phyloP scores from a whole-genome alignment of 2,797 vertebrate species.

The Acrossocheilus wenchowensis region DNA sequence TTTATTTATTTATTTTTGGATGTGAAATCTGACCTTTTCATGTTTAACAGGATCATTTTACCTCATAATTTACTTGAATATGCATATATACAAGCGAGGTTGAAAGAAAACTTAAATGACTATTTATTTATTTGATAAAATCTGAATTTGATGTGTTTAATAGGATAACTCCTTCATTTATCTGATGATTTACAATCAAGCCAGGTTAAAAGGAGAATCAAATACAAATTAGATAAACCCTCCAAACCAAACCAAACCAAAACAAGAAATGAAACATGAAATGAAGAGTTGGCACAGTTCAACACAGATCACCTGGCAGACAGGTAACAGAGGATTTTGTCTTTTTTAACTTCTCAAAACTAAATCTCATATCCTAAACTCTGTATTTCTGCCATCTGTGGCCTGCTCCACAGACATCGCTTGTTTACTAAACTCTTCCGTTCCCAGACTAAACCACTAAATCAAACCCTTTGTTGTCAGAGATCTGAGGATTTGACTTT shows the following conservation, averaged over 20 bases:
- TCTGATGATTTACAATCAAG: background rate
- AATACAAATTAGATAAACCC: background rate
- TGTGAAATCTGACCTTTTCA: background rate
- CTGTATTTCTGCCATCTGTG: slow-evolving; percentile 3
- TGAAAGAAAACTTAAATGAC: background rate
- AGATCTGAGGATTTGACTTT: slow-evolving; percentile 36
- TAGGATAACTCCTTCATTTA: background rate
- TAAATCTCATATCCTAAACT: background rate
- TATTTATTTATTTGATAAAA: background rate
- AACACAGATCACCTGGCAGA: background rate
- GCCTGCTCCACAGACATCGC: background rate
- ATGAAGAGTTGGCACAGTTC: background rate
- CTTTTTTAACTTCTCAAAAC: background rate
- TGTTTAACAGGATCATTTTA: background rate
- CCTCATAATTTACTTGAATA: background rate
- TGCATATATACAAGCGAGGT: background rate
- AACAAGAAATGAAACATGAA: background rate
- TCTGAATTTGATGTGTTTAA: background rate
- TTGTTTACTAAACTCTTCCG: slow-evolving; percentile 42
- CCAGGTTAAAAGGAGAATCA: background rate
- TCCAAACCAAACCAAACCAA: background rate
- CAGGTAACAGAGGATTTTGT: background rate
- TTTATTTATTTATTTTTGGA: background rate
- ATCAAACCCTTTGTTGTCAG: slow-evolving; percentile 43
- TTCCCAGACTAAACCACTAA: slow-evolving; percentile 38